Evolutionary conservation across 2,113 vertebrate species (phyloP).

Genomic region (Upupa epops): DNA sequence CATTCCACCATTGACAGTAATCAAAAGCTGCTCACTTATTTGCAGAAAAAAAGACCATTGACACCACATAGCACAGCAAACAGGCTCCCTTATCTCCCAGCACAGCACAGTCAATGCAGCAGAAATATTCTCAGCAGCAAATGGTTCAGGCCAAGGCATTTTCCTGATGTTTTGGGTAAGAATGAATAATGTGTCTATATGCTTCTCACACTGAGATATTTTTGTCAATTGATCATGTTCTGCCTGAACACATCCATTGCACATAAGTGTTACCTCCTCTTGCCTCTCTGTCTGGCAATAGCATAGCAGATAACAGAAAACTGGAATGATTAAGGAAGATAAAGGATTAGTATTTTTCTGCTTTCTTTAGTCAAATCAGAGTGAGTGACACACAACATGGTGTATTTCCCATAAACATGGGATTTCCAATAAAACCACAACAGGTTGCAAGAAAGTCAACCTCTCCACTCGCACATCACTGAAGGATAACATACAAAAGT

Average conservation of each 20-base stretch:
- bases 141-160: not conserved
- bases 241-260: not conserved
- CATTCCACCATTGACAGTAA: not conserved
- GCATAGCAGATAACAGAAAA: not conserved
- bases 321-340: not conserved
- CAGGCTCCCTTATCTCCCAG: not conserved
- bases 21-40: constrained; percentile 4
- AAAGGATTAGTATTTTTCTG: not conserved
- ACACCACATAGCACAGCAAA: not conserved
- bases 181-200: not conserved
- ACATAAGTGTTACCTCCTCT: not conserved
- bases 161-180: not conserved
- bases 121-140: not conserved
- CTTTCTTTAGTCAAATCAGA: not conserved
- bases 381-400: not conserved
- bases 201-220: not conserved
- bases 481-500: not conserved
- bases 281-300: not conserved
- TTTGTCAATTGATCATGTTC: not conserved
- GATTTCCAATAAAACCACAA: not conserved
- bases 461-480: not conserved
- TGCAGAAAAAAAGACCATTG: not conserved
- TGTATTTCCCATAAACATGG: not conserved
- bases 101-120: not conserved
- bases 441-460: not conserved